These are phyloP conservation scores for Dryoscopus gambensis DNA, from an alignment of 2,113 vertebrate species.

Conservation along the genomic window DNA sequence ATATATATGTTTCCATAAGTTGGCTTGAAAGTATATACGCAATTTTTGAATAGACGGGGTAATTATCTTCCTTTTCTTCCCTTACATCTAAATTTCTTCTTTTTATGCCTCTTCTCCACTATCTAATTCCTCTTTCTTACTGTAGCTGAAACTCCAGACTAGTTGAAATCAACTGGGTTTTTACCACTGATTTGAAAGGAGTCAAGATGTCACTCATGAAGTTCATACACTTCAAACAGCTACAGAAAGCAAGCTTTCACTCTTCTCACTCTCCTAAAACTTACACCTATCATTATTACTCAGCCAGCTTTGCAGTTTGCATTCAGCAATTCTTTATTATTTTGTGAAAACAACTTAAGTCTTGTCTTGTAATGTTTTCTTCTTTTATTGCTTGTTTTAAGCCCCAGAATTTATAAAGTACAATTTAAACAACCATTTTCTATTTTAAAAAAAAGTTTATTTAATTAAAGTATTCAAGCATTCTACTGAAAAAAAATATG, in stretches of 20 bases:
- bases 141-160: background rate
- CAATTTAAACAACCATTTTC: background rate
- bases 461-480: background rate
- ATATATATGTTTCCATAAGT: background rate
- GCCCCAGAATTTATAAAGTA: background rate
- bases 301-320: background rate
- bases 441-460: no score
- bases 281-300: background rate
- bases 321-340: background rate
- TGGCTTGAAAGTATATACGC: background rate
- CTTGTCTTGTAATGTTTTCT: background rate
- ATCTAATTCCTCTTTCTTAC: background rate
- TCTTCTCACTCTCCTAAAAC: background rate
- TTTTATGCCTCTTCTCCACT: background rate
- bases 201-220: background rate
- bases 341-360: background rate
- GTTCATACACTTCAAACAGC: background rate
- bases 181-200: background rate
- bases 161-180: background rate
- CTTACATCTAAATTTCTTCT: background rate
- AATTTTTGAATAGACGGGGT: background rate
- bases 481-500: background rate
- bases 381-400: background rate
- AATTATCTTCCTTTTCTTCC: background rate
- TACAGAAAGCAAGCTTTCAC: background rate